phyloP scores from a whole-genome alignment of 2,888 invertebrate genomes.

The Philereme transversata region DNA sequence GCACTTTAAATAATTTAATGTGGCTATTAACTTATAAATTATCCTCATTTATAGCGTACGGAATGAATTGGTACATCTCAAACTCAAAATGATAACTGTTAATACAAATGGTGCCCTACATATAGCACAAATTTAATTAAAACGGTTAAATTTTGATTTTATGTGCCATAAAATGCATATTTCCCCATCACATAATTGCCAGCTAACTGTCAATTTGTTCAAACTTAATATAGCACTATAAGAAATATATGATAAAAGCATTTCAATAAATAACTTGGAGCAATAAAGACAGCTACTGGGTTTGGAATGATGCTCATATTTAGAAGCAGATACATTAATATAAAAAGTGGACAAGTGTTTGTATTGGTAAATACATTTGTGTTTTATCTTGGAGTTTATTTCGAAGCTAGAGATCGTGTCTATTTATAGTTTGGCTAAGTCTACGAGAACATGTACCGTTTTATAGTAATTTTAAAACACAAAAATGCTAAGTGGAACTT shows the following conservation, averaged over 20 bases:
- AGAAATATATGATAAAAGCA: slow-evolving; percentile 26
- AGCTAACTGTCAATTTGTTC: slow-evolving; percentile 34
- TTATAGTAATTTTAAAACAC: too few species aligned
- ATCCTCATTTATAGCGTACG: slow-evolving; percentile 26
- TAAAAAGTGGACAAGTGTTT: slow-evolving; percentile 7
- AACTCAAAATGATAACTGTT: slow-evolving; percentile 31
- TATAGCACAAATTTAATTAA: slow-evolving; percentile 31
- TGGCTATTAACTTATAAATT: slow-evolving; percentile 29
- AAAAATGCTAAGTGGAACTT: too few species aligned
- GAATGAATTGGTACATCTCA: slow-evolving; percentile 29
- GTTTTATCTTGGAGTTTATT: slow-evolving; percentile 1
- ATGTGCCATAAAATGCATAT: slow-evolving; percentile 36
- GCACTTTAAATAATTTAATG: slow-evolving; percentile 23
- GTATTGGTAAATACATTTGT: slow-evolving; percentile 1
- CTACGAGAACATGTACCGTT: too few species aligned
- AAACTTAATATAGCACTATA: slow-evolving; percentile 20
- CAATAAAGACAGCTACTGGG: slow-evolving; percentile 22
- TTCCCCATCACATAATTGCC: slow-evolving; percentile 30
- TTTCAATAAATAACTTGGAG: slow-evolving; percentile 27
- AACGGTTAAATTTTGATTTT: slow-evolving; percentile 37
- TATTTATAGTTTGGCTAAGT: too few species aligned
- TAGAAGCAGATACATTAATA: slow-evolving; percentile 10
- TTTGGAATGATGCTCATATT: slow-evolving; percentile 19
- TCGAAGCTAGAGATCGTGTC: neutral
- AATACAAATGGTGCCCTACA: slow-evolving; percentile 32